These are phyloP conservation scores for Himalopsyche japonica DNA, from an alignment of 2,888 invertebrate genomes.

Conservation along the genomic window DNA sequence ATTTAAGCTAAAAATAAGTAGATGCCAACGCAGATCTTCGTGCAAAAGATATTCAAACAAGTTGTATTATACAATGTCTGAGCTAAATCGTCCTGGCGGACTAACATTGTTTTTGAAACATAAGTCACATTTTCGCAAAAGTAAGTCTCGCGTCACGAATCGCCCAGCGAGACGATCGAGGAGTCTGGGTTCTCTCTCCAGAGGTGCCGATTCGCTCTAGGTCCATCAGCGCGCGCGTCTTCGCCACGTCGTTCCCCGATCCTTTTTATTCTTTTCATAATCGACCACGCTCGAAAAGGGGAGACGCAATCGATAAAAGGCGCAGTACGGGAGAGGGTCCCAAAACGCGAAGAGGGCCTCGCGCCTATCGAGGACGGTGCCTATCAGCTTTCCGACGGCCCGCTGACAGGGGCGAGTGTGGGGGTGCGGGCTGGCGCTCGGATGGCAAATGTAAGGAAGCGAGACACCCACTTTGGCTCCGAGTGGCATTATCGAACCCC, in stretches of 20 bases:
- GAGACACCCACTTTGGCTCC: slow-evolving; percentile 80
- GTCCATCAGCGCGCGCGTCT: background rate
- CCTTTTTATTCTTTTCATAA: slow-evolving; percentile 56
- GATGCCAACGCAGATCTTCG: background rate
- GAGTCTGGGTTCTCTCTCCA: slow-evolving; percentile 38
- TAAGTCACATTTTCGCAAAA: background rate
- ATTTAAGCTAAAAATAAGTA: slow-evolving; percentile 10
- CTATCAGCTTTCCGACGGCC: slow-evolving; percentile 63
- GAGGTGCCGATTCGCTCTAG: background rate
- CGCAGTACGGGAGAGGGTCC: slow-evolving; percentile 86
- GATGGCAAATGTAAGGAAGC: slow-evolving; percentile 79
- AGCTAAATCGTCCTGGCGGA: background rate
- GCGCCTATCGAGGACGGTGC: slow-evolving; percentile 74
- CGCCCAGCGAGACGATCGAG: background rate
- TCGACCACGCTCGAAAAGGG: slow-evolving; percentile 66
- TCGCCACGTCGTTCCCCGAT: background rate
- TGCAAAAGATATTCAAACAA: background rate
- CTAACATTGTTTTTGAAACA: background rate
- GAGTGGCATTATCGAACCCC: slow-evolving; percentile 62
- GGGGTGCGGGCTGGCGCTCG: slow-evolving; percentile 67
- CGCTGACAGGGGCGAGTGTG: slow-evolving; percentile 66
- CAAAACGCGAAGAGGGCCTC: slow-evolving; percentile 81
- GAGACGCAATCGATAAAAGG: slow-evolving; percentile 80
- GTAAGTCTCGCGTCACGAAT: background rate
- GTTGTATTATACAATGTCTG: background rate